phyloP scores from a whole-genome alignment of 2,113 vertebrate genomes.

The Pollimyrus isidori region DNA sequence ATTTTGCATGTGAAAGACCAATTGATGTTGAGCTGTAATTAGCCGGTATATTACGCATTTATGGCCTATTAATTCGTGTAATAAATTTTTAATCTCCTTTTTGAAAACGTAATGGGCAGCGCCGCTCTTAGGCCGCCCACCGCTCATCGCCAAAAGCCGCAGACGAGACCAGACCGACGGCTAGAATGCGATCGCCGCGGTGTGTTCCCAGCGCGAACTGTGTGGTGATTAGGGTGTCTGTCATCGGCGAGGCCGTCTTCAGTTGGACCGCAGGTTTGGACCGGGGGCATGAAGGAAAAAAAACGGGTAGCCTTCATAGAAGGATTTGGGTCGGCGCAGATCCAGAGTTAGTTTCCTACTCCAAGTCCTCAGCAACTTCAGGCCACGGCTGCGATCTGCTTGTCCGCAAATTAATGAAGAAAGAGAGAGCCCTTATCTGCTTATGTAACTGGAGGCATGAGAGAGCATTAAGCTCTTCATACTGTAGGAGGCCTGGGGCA shows the following conservation, averaged over 20 bases:
- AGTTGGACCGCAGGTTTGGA: background rate
- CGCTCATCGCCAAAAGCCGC: background rate
- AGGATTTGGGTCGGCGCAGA: too few species aligned
- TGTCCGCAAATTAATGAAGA: constrained; percentile 4
- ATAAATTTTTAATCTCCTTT: background rate
- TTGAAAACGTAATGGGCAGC: background rate
- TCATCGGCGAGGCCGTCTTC: background rate
- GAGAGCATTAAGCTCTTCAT: constrained; percentile 18
- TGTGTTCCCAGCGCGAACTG: background rate
- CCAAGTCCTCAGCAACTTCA: background rate
- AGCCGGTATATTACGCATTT: background rate
- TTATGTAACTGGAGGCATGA: constrained; percentile 22
- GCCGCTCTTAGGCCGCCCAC: background rate
- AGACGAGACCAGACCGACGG: background rate
- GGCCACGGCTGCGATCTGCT: background rate
- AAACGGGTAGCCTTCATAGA: background rate
- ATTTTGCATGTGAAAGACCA: constrained; percentile 4
- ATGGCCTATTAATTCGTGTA: background rate
- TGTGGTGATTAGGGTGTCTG: background rate
- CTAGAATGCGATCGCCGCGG: background rate
- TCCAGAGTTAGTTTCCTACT: background rate
- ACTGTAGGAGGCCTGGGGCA: constrained; percentile 12
- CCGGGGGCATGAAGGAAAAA: background rate
- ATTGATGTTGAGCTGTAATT: background rate
- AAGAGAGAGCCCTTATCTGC: constrained; percentile 11